Evolutionary conservation across 2,888 invertebrate genomes (phyloP), one percentile per base, ranked within the genome.

Genomic region (Papilio demoleus): DNA sequence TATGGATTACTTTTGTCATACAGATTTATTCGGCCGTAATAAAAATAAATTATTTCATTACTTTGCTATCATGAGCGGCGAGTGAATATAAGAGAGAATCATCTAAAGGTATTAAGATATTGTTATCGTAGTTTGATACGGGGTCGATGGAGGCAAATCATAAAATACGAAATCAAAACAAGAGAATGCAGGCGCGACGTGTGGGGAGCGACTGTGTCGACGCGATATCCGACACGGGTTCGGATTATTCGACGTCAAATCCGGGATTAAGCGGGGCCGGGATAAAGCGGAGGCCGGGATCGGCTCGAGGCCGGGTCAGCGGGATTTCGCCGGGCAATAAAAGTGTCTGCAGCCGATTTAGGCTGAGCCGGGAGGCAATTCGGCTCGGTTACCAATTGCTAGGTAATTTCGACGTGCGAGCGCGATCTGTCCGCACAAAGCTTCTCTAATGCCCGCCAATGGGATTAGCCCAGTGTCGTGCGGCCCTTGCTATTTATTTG

Each of bases 171-270:
- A 89, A 88, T 90, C 90, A 86, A 88, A 91, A 89, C 82, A 86
- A 76, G 70, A 75, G 75, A 70, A 84, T 82, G 80, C 83, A 85
- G 88, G 31, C 61, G 53, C 31, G 12, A 19, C 19, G 59, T 82
- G 83, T 82, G 86, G 84, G 80, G 86, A 84, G 84, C 86, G 85
- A 88, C 79, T 91, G 92, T 91, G 92, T 88, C 89, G 91, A 89
- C 93, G 94, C 93, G 94, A 94, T 93, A 93, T 93, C 93, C 93
- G 92, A 94, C 94, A 93, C 93, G 94, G 94, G 94, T 93, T 84
- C 92, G 93, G 94, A 94, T 94, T 94, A 94, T 93, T 92, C 89
- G 90, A 92, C 93, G 92, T 89, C 89, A 90, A 93, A 93, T 93
- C 93, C 90, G 80, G 93, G 93, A 93, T 93, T 93, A 92, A 92